Conservation (phyloP, 64 coral and sea anemone species). For the Montipora efflorescens region DNA sequence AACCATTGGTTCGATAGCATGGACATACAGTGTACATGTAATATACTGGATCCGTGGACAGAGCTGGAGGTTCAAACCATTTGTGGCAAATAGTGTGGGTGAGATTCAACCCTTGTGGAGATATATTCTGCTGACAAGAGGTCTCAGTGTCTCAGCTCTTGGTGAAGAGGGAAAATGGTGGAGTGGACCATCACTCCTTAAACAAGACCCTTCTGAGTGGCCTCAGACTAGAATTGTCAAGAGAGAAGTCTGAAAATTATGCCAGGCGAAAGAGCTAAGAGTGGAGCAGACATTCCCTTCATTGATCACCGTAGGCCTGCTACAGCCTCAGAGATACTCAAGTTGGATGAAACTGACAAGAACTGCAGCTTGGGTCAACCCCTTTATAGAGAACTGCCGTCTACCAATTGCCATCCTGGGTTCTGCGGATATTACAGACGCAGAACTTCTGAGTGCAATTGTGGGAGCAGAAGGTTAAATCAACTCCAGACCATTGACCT, state of each 20-base stretch:
- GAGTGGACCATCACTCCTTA: constrained; percentile 42
- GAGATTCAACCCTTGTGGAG: too few species aligned
- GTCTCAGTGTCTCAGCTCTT: constrained; percentile 19
- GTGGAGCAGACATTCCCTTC: not conserved
- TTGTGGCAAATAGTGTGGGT: too few species aligned
- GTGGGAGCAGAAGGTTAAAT: too few species aligned
- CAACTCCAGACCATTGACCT: too few species aligned
- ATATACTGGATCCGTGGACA: too few species aligned
- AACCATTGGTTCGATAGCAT: too few species aligned
- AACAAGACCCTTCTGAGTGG: constrained; percentile 24
- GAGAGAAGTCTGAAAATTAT: constrained; percentile 7
- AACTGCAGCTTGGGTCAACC: not conserved
- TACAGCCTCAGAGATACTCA: constrained; percentile 32
- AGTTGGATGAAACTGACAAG: too few species aligned
- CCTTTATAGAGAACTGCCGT: constrained; percentile 59
- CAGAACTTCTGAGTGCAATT: too few species aligned
- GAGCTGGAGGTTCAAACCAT: too few species aligned
- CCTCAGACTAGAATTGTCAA: constrained; percentile 2
- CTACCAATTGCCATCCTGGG: not conserved
- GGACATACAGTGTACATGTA: too few species aligned
- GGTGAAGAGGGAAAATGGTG: constrained; percentile 24
- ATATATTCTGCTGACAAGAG: constrained; percentile 33
- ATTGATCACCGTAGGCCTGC: not conserved
- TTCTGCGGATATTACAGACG: too few species aligned
- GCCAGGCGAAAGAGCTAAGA: not conserved